Evolutionary conservation across 2,888 invertebrate species (phyloP), one percentile per base, ranked within the genome.

Genomic region (Mythimna albipuncta): DNA sequence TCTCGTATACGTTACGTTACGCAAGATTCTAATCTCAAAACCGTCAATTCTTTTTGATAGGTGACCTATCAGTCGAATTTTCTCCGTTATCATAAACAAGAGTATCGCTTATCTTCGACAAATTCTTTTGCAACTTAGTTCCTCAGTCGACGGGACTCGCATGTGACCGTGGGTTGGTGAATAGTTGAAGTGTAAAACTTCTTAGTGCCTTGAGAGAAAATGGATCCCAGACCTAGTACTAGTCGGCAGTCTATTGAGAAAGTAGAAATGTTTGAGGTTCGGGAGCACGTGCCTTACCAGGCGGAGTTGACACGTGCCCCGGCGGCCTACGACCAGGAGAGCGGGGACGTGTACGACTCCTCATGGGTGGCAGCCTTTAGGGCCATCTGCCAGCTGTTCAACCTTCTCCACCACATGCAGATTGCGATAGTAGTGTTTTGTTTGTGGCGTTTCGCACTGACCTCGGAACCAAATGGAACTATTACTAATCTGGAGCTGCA

Each of bases 261-360:
- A 82, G 89, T 96, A 81, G 96, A 96, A 81, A 92, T 96, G 88
- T 96, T 91, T 77, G 96, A 96, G 84, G 95, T 96, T 2, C 88
- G 96, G 55, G 96, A 96, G 74, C 96, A 96, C 77, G 94, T 96
- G 10, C 96, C 96, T 5, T 96, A 96, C 78, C 95, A 95, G 74
- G 95, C 95, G 0, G 96, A 95, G 72, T 78, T 96, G 59, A 96
- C 96, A 0, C 83, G 93, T 61, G 95, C 95, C 1, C 95, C 96
- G 0, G 91, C 88, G 0, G 88, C 92, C 0, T 95, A 95, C 64
- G 96, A 96, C 69, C 94, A 93, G 72, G 96, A 96, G 58, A 96
- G 96, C 77, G 94, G 92, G 1, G 90, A 91, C 2, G 75, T 86
- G 11, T 94, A 94, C 71, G 85, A 82, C 59, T 90, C 90, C 2